Evolutionary conservation across 2,113 vertebrate species (phyloP).

Genomic region (Alethe diademata): DNA sequence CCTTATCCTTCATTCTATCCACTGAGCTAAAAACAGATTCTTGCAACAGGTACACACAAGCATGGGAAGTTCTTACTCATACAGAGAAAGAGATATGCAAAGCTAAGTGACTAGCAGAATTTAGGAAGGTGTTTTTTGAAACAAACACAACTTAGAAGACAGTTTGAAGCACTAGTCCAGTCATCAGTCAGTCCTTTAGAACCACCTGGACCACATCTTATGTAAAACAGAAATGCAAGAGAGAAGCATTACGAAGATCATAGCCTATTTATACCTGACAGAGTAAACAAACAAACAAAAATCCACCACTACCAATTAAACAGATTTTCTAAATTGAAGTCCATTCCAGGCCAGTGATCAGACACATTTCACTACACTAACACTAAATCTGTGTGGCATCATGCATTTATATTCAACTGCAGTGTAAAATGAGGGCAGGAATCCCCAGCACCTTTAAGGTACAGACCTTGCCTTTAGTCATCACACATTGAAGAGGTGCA

Average conservation of each 20-base stretch:
- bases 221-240: background rate
- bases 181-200: background rate
- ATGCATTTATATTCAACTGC: background rate
- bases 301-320: background rate
- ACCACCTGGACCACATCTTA: background rate
- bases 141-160: background rate
- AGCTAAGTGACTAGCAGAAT: background rate
- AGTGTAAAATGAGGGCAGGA: background rate
- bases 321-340: background rate
- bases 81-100: constrained; percentile 3
- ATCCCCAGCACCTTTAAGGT: background rate
- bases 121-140: background rate
- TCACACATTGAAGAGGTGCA: background rate
- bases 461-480: background rate
- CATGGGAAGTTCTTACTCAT: constrained; percentile 36
- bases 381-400: background rate
- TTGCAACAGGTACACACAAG: constrained; percentile 60
- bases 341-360: background rate
- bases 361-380: background rate
- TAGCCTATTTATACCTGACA: background rate
- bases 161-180: background rate
- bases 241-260: background rate
- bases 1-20: constrained; percentile 39
- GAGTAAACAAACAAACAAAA: background rate
- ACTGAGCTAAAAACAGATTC: constrained; percentile 55